phyloP scores from a whole-genome alignment of 2,888 invertebrate species.

The Eubasilissa splendida region DNA sequence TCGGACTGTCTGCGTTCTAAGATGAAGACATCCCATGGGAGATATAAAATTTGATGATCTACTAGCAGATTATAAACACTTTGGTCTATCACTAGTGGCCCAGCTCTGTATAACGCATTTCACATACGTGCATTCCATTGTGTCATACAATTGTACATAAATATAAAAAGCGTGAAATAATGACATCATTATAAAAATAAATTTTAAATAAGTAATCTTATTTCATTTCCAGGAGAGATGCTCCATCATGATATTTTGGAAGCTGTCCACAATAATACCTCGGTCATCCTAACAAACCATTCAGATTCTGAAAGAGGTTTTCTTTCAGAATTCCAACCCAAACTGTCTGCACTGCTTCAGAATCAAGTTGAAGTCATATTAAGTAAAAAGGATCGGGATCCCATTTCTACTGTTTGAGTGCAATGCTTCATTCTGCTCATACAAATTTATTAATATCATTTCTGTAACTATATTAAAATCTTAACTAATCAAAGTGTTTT shows the following conservation, averaged over 20 bases:
- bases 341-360: conserved; percentile 65
- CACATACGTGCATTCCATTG: too few species aligned
- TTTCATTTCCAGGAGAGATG: conserved; percentile 82
- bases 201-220: not conserved
- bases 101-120: too few species aligned
- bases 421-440: too few species aligned
- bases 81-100: too few species aligned
- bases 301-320: conserved; percentile 95
- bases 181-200: not conserved
- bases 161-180: not conserved
- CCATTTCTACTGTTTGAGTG: conserved; percentile 78
- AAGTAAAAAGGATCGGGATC: conserved; percentile 84
- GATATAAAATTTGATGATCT: too few species aligned
- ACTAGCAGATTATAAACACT: too few species aligned
- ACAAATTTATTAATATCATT: too few species aligned
- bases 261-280: conserved; percentile 83
- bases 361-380: conserved; percentile 77
- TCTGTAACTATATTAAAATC: too few species aligned
- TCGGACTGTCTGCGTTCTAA: too few species aligned
- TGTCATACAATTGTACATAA: not conserved
- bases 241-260: conserved; percentile 94
- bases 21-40: too few species aligned
- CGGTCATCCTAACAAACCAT: conserved; percentile 93
- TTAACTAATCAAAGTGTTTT: too few species aligned
- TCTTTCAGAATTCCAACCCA: conserved; percentile 73